Base-by-base conservation (phyloP, 2,888 invertebrate species). In the Fragum sueziense region DNA sequence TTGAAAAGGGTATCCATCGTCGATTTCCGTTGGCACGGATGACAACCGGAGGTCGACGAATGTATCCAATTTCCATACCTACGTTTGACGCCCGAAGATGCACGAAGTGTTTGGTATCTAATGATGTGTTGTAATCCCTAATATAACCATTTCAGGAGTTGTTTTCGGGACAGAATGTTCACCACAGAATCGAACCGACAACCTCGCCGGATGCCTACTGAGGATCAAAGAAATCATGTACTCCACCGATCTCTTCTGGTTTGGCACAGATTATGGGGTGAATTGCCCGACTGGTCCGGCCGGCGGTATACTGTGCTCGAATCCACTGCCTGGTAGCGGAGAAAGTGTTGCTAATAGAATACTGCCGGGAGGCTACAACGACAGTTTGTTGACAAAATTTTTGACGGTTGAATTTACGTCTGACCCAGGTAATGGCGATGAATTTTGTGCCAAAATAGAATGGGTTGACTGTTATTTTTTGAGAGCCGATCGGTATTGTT, bases 221-320 rank as follows among this genome's bases (percentile, higher is more conserved):
- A 47, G 54, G n/a, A 70, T 82, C 31, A 57, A 59, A 14, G 47
- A 54, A 22, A 17, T 51, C 1, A 41, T 75, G 17, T 11, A 68
- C 20, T 67, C 70, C 34, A 47, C 62, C 1, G 27, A 59, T 27
- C 14, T 2, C 0, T 82, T 75, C 57, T 82, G 82, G 82, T 82
- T 82, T 47, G 82, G 82, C 0, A 52, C 57, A 0, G 17, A 52
- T 0, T 82, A 79, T 52, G 14, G 22, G n/a, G 47, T 20, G 0
- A 47, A 27, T 6, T 82, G 82, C 29, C 76, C 74, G 27, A 22
- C 31, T 9, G 76, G 74, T 0, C 47, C 31, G 2, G 69, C 20
- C 20, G 51, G 25, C 29, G 59, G 29, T 9, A 3, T 65, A 6
- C 25, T 20, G 7, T 82, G 82, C 59, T 20, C 31, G 25, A 79